Evolutionary conservation across 1,140 invertebrate genomes (phyloP).

Genomic region (Portunus trituberculatus): DNA sequence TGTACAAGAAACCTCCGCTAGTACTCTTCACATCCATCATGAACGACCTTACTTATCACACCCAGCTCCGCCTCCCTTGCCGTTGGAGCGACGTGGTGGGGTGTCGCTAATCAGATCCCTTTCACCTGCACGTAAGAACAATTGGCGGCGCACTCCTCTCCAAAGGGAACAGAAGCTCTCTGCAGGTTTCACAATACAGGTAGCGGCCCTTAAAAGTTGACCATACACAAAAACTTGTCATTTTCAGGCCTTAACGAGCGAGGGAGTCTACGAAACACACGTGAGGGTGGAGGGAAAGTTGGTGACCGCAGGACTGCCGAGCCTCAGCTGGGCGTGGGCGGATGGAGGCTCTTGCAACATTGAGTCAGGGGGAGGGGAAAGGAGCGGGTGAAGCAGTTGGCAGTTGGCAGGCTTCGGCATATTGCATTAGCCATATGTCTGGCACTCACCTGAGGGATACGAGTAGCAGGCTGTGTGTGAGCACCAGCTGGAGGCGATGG

Average conservation of each 20-base stretch:
- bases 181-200: background rate
- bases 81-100: background rate
- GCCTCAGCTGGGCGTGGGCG: background rate
- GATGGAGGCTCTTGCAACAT: background rate
- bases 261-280: background rate
- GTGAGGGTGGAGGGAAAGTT: constrained; percentile 8
- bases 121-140: background rate
- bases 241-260: background rate
- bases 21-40: background rate
- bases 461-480: background rate
- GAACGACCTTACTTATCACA: background rate
- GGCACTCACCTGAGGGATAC: background rate
- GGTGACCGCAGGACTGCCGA: background rate
- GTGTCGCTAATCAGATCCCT: background rate
- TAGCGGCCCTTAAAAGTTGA: background rate
- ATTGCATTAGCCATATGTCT: background rate
- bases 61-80: background rate
- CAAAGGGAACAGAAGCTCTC: background rate
- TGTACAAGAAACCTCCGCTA: too few relatives aligned
- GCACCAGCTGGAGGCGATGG: background rate
- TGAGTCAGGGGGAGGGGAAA: background rate
- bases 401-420: background rate
- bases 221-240: constrained; percentile 2
- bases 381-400: background rate
- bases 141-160: background rate